Percentiles rank a stretch among this genome's conserved stretches.
These are phyloP conservation scores for Elysia crispata DNA, from an alignment of 2,888 invertebrate species.

Conservation along the genomic window DNA sequence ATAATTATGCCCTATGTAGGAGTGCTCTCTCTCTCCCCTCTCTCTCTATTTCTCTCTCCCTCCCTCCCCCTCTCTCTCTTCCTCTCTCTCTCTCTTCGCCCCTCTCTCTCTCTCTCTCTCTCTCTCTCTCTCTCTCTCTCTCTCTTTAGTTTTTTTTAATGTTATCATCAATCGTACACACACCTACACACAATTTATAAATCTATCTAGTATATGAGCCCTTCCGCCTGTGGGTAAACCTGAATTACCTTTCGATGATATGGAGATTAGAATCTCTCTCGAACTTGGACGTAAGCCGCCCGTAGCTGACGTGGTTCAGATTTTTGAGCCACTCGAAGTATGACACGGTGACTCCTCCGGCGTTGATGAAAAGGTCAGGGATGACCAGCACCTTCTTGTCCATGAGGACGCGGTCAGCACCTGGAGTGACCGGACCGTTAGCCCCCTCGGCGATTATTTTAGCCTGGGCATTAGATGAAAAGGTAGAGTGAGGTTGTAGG, in stretches of 20 bases:
- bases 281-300: slow-evolving; percentile 93
- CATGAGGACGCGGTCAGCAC: slow-evolving; percentile 93
- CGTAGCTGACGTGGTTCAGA: slow-evolving; percentile 97
- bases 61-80: too few relatives aligned
- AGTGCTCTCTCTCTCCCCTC: too few relatives aligned
- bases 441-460: slow-evolving; percentile 97
- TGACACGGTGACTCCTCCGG: slow-evolving; percentile 97
- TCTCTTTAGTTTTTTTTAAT: too few relatives aligned
- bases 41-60: too few relatives aligned
- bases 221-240: too few relatives aligned
- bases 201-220: too few relatives aligned
- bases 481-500: background rate
- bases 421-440: slow-evolving; percentile 97
- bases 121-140: too few relatives aligned
- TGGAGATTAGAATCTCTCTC: slow-evolving; percentile 95
- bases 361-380: slow-evolving; percentile 82
- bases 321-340: slow-evolving; percentile 99
- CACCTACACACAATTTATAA: too few relatives aligned
- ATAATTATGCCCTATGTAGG: too few relatives aligned
- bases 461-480: slow-evolving; percentile 22
- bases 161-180: too few relatives aligned
- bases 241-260: slow-evolving; percentile 80
- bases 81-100: too few relatives aligned
- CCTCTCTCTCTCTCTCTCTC: too few relatives aligned
- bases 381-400: slow-evolving; percentile 92